Base-by-base conservation (phyloP, 2,888 invertebrate genomes). In the Netelia fuscicornis region DNA sequence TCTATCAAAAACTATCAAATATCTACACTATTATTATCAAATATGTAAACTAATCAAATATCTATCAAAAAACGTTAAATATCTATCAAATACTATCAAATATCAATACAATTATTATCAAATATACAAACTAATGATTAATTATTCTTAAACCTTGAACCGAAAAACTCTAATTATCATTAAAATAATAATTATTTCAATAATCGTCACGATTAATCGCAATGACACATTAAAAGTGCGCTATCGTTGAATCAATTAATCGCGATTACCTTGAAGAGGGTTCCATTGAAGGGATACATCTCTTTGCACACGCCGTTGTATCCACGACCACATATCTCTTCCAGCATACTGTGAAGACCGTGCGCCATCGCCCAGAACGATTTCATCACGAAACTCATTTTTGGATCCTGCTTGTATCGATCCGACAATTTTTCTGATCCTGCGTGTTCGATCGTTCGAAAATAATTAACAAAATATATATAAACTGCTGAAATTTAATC, bases 331-430 rank as follows among this genome's bases (percentile, higher is more conserved):
- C 97, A 97, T 78, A 96, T 91, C 85, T 96, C 95, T 88, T 94
- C 94, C 86, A 96, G 95, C 96, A 97, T 96, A 89, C 95, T 95
- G 91, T 97, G 96, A 71, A 97, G 94, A 9, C 96, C 97, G 91
- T 96, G 95, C 8, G 97, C 97, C 93, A 97, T 95, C 2, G 97
- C 96, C 94, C 96, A 96, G 87, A 97, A 96, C 2, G 97, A 96
- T 92, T 97, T 97, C 90, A 96, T 96, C 56, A 97, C 97, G 92
- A 97, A 97, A 88, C 96, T 96, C 92, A 97, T 95, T 94, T 97
- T 97, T 20, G 97, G 96, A 93, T 97, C 97, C 92, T 96, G 96
- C 77, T 95, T 95, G 93, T 96, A 96, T 65, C 94, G 94, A 17
- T 94, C 93, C 1, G 94, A 92, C 78, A 96, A 92, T 30, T 94